Evolutionary conservation across 1,140 invertebrate genomes (phyloP).

Genomic region (Cotesia chilonis): DNA sequence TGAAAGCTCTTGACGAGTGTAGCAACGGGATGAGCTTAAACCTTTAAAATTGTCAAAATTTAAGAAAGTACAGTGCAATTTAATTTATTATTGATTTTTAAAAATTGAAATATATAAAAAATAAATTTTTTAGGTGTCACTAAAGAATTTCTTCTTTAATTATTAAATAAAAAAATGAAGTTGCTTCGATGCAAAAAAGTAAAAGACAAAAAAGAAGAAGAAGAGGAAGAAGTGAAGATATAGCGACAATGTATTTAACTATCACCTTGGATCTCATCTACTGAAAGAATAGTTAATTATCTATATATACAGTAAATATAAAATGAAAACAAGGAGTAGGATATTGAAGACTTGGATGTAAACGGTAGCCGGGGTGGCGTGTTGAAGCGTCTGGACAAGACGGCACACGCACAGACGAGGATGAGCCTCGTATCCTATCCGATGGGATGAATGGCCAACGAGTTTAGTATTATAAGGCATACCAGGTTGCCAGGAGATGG

Average conservation of each 20-base stretch:
- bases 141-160: too few relatives aligned
- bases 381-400: slow-evolving; percentile 44
- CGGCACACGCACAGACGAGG: slow-evolving; percentile 35
- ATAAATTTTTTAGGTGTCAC: too few relatives aligned
- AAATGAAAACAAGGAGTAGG: not conserved
- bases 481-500: not conserved
- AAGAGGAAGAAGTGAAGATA: too few relatives aligned
- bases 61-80: too few relatives aligned
- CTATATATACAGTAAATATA: not conserved
- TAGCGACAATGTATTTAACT: not conserved
- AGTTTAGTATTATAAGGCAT: slow-evolving; percentile 20
- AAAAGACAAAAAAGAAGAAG: too few relatives aligned
- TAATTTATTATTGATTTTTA: too few relatives aligned
- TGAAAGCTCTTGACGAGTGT: too few relatives aligned
- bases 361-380: slow-evolving; percentile 49
- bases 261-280: slow-evolving; percentile 5
- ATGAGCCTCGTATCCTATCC: slow-evolving; percentile 12
- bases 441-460: slow-evolving; percentile 42
- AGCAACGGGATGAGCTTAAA: too few relatives aligned
- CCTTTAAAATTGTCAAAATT: too few relatives aligned
- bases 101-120: too few relatives aligned
- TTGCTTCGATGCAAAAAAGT: too few relatives aligned
- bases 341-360: slow-evolving; percentile 35
- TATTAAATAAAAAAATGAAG: too few relatives aligned
- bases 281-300: not conserved